phyloP scores from a whole-genome alignment of 1,140 invertebrate species.

The Scylla paramamosain region DNA sequence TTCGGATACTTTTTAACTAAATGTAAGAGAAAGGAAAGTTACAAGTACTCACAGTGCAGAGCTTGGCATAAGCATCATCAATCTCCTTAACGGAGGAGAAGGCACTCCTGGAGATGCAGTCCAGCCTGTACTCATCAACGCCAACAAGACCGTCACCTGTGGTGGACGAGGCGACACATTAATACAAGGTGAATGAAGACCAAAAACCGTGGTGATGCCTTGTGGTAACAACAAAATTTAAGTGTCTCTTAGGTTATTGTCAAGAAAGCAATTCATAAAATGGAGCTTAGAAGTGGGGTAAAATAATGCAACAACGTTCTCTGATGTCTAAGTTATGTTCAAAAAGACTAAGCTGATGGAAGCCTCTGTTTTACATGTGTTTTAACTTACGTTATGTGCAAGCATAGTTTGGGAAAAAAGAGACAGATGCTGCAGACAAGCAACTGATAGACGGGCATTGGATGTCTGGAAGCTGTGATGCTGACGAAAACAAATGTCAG shows the following conservation, averaged over 20 bases:
- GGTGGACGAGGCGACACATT: conserved; percentile 44
- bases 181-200: not conserved
- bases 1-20: too few relatives aligned
- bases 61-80: conserved; percentile 88
- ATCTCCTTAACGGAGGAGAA: conserved; percentile 87
- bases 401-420: too few relatives aligned
- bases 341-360: too few relatives aligned
- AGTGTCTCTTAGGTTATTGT: too few relatives aligned
- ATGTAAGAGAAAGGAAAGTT: not conserved
- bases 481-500: not conserved
- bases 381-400: too few relatives aligned
- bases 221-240: too few relatives aligned
- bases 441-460: not conserved
- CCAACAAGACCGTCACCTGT: conserved; percentile 87
- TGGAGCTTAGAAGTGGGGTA: too few relatives aligned
- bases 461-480: not conserved
- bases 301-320: too few relatives aligned
- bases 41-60: conserved; percentile 86
- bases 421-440: not conserved
- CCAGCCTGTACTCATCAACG: conserved; percentile 90
- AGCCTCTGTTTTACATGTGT: too few relatives aligned
- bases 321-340: too few relatives aligned
- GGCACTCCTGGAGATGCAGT: conserved; percentile 89
- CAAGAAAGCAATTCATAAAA: too few relatives aligned
- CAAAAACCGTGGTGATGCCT: not conserved